Percentiles rank a stretch among this genome's conserved stretches.
Evolutionary conservation across 2,797 vertebrate species (phyloP).

Genomic region (Gymnodraco acuticeps): DNA sequence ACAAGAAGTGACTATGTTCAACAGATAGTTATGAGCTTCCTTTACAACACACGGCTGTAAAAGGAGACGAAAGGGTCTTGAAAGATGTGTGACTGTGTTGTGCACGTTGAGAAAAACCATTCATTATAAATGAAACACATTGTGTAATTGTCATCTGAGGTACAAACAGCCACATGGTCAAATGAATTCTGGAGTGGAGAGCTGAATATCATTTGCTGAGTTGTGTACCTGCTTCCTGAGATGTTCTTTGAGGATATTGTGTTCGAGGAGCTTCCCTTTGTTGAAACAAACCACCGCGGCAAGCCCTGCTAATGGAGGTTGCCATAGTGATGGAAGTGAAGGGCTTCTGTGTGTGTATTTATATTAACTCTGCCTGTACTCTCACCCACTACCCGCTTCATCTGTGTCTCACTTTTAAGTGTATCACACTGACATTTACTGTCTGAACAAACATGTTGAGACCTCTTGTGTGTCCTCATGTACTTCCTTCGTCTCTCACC

Average conservation of each 20-base stretch:
- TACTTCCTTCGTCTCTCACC: neutral
- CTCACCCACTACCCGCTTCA: neutral
- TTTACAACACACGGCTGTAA: neutral
- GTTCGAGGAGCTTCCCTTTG: slow-evolving; percentile 27
- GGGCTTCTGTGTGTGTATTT: slow-evolving; percentile 13
- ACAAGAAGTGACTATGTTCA: slow-evolving; percentile 6
- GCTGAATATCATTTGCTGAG: slow-evolving; percentile 1
- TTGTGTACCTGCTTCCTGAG: slow-evolving; percentile 8
- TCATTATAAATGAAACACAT: neutral
- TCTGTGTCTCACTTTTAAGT: neutral
- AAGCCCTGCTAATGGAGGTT: slow-evolving; percentile 35
- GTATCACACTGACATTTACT: neutral
- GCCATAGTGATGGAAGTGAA: slow-evolving; percentile 48
- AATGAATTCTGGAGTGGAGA: neutral
- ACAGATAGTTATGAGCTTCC: neutral
- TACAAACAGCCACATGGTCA: neutral
- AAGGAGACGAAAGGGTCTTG: neutral
- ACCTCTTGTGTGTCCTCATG: neutral
- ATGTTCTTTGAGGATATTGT: slow-evolving; percentile 17
- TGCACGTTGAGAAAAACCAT: neutral
- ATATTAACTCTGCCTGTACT: slow-evolving; percentile 4
- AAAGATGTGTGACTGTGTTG: neutral
- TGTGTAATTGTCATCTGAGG: neutral
- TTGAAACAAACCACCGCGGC: slow-evolving; percentile 37
- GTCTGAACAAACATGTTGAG: neutral